Conservation (phyloP, 2,797 vertebrate species). For the Macropus fuliginosus region DNA sequence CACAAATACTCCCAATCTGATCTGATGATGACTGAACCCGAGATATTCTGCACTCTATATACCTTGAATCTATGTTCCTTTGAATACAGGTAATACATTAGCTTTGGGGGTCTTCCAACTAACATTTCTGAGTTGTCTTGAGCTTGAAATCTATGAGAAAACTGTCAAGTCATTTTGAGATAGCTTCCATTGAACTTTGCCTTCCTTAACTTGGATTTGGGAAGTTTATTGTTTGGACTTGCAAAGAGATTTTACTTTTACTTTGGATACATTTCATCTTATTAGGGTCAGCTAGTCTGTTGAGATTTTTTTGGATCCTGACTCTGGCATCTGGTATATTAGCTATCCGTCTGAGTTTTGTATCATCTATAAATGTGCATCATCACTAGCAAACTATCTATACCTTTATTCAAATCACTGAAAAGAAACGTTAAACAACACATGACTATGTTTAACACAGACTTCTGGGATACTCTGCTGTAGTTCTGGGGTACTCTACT, state of each 20-base stretch:
- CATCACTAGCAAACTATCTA: background rate
- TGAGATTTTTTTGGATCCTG: background rate
- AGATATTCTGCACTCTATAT: background rate
- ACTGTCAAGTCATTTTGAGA: background rate
- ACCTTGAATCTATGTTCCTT: background rate
- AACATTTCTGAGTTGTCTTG: background rate
- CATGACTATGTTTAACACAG: background rate
- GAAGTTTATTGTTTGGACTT: background rate
- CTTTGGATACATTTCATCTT: background rate
- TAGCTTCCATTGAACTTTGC: background rate
- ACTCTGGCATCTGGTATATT: background rate
- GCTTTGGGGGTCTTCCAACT: background rate
- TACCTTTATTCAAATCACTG: background rate
- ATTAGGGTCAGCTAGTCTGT: background rate
- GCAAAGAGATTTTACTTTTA: background rate
- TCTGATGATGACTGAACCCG: background rate
- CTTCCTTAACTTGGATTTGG: background rate
- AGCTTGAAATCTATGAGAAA: background rate
- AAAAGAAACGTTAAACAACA: background rate
- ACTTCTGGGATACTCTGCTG: background rate
- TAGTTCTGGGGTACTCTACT: background rate
- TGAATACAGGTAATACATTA: background rate
- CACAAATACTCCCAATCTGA: background rate
- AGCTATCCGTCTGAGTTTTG: background rate
- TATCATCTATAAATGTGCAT: background rate